Base-by-base conservation (phyloP, 1,140 invertebrate species). In the Homarus americanus region DNA sequence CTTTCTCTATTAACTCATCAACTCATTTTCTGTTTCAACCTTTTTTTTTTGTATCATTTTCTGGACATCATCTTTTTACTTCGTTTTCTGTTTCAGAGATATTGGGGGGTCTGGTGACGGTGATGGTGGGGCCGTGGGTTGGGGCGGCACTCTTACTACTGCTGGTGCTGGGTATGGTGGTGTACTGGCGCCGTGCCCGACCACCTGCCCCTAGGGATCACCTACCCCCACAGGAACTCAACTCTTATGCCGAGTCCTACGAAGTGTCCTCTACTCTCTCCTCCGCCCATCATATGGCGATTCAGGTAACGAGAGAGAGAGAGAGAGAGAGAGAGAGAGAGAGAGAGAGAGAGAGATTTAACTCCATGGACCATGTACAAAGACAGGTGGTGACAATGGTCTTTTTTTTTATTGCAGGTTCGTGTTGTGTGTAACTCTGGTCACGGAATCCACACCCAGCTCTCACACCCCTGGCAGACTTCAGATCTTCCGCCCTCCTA, bases 221-320 rank as follows among this genome's bases (percentile, higher is more conserved):
- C 0, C 82, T n/a, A 17, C 58, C 76, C 12, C 66, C 83, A 12
- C 90, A 84, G 69, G 92, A 92, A 66, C 69, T 91, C 36, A 92
- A 92, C 53, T 92, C 92, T 17, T 92, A 92, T 41, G 92, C 92
- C 1, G 92, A 92, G 63, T 91, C 89, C 15, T 92, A 92, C 66
- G 92, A 92, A 82, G 87, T 92, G 41, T 91, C 87, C 36, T 92
- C 92, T 12, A 92, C 90, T n/a, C 73, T 92, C 17, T 91, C 92
- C 1, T 89, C 92, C 0, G 92, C 92, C 17, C 92, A 87, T 38
- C 92, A 92, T 34, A 92, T 92, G 92, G 92, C 92, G n/a, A 92
- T 92, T 72, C 92, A 92, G 85, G 92, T 92, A 66, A 58, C 40
- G 40, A 63, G 17, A 36, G 12, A 32, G 15, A 58, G 24, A 36